phyloP scores from a whole-genome alignment of 2,113 vertebrate species.

The Rattus norvegicus region DNA sequence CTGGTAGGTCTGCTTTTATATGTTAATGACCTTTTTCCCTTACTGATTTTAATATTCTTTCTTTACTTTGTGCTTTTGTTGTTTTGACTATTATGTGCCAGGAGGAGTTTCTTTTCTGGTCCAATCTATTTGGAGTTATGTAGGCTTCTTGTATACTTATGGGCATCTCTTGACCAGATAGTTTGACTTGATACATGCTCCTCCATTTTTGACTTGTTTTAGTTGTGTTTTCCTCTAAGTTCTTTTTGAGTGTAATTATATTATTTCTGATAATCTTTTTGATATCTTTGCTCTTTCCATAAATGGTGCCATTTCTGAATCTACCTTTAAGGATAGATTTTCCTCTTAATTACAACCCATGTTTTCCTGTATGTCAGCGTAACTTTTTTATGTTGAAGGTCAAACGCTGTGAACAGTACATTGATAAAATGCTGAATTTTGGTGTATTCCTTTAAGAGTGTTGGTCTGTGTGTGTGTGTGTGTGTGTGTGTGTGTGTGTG shows the following conservation, averaged over 20 bases:
- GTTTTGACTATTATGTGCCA: too few relatives aligned
- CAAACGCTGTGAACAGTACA: neutral
- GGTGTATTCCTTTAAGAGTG: conserved; percentile 26
- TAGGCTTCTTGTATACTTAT: too few relatives aligned
- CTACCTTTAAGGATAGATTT: conserved; percentile 6
- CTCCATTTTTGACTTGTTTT: too few relatives aligned
- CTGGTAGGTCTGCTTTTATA: too few relatives aligned
- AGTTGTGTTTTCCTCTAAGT: conserved; percentile 21
- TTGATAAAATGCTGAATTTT: conserved; percentile 39
- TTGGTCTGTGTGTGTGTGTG: neutral
- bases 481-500: too few relatives aligned
- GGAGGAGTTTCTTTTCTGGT: too few relatives aligned
- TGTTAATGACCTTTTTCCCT: too few relatives aligned
- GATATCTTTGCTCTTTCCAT: neutral
- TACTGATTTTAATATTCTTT: too few relatives aligned
- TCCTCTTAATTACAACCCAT: conserved; percentile 1
- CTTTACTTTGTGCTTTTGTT: too few relatives aligned
- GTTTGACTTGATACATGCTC: too few relatives aligned
- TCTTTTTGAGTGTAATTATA: conserved; percentile 15
- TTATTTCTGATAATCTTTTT: neutral
- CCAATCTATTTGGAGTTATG: too few relatives aligned
- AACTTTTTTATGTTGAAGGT: neutral
- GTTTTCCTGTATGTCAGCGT: neutral
- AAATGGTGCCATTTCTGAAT: conserved; percentile 38
- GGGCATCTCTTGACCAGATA: too few relatives aligned